Evolutionary conservation across 2,113 vertebrate species (phyloP).

Genomic region (Capreolus pygargus): DNA sequence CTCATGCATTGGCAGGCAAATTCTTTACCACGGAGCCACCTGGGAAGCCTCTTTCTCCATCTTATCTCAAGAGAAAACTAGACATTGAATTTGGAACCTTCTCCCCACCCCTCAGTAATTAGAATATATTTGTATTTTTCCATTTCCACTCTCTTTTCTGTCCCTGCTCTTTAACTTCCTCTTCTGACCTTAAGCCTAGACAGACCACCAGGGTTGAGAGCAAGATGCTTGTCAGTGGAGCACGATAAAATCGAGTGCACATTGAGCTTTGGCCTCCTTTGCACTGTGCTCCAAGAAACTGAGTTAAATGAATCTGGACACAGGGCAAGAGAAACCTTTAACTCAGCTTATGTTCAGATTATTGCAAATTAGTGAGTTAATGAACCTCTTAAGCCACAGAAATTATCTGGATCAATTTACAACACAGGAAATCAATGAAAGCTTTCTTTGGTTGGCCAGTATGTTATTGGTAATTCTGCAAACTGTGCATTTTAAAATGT

Average conservation of each 20-base stretch:
- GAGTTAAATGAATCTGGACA: conserved; percentile 64
- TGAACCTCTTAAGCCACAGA: conserved; percentile 47
- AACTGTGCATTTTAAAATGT: background rate
- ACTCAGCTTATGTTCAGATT: conserved; percentile 49
- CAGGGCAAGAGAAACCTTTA: conserved; percentile 57
- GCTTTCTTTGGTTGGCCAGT: conserved; percentile 16
- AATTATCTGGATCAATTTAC: conserved; percentile 68
- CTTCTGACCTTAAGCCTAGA: background rate
- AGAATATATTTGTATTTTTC: background rate
- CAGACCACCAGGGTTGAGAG: background rate
- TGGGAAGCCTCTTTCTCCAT: background rate
- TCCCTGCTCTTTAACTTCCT: background rate
- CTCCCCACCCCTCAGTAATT: background rate
- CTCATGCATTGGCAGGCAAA: background rate
- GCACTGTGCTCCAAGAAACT: background rate
- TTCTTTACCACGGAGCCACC: background rate
- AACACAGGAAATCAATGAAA: conserved; percentile 59
- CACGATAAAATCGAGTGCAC: background rate
- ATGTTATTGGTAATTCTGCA: background rate
- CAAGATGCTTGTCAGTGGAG: background rate
- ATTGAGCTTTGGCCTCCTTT: background rate
- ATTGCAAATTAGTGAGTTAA: conserved; percentile 70
- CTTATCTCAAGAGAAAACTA: background rate
- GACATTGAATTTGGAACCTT: background rate
- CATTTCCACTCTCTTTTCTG: background rate